phyloP scores from a whole-genome alignment of 2,113 vertebrate genomes.

The Chaetops frenatus region DNA sequence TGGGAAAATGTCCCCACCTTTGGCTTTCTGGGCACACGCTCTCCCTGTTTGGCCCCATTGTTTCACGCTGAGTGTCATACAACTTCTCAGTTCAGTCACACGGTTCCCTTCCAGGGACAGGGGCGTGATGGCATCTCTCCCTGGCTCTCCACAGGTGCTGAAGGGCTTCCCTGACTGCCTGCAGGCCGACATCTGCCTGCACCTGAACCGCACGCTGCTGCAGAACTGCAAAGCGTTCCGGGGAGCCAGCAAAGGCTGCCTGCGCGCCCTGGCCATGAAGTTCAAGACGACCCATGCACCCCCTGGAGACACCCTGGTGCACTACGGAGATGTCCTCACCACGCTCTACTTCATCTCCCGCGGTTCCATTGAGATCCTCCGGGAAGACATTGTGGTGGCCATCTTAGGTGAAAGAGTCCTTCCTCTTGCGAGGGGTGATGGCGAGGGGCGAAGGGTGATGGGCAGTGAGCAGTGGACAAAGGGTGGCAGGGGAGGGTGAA shows the following conservation, averaged over 20 bases:
- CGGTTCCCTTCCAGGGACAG: not conserved
- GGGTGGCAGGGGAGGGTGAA: not conserved
- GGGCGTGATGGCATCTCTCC: not conserved
- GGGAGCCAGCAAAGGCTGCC: conserved; percentile 93
- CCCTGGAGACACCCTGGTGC: conserved; percentile 92
- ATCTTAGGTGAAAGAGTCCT: conserved; percentile 82
- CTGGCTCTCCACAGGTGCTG: conserved; percentile 77
- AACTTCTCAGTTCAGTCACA: not conserved
- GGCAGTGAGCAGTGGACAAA: not conserved
- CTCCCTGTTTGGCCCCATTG: not conserved
- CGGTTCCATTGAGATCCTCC: conserved; percentile 95
- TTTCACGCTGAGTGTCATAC: fast-evolving
- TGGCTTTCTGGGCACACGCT: fast-evolving
- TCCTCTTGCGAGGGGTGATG: not conserved
- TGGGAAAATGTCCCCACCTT: not conserved
- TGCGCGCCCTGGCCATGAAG: conserved; percentile 90
- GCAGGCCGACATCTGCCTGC: conserved; percentile 97
- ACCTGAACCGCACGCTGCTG: conserved; percentile 90
- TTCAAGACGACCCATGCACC: conserved; percentile 95
- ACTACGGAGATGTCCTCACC: conserved; percentile 91
- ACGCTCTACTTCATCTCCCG: conserved; percentile 97
- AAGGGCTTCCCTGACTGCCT: conserved; percentile 98
- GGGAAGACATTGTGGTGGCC: conserved; percentile 93
- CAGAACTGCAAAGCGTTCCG: conserved; percentile 92
- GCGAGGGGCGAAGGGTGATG: not conserved